Base-by-base conservation (phyloP, 2,888 invertebrate genomes). In the Macaria notata region DNA sequence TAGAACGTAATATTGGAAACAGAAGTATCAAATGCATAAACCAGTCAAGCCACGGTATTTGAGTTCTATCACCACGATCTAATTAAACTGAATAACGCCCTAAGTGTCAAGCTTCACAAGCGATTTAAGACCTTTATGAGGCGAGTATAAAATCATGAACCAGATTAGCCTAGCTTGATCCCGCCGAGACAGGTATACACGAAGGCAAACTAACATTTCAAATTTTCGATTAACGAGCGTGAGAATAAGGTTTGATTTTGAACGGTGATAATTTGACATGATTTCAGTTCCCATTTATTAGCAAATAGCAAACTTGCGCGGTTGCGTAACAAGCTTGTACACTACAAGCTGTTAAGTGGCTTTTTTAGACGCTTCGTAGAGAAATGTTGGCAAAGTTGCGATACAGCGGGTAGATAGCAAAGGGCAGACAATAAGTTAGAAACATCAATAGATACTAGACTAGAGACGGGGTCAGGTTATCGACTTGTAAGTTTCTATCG, bases 131-230 rank as follows among this genome's bases (percentile, higher is more conserved):
- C 77, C 77, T 83, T 85, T 79, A 5, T 7, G 19, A 41, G 30
- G 4, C 78, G 62, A 68, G 72, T 70, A 68, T 70, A 64, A 70
- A 75, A 71, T 76, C 79, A 78, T 78, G 78, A 79, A 79, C 78
- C 69, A 78, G 83, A 86, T 84, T 83, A 81, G 76, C 83, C 84
- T 85, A 84, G 78, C 83, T 83, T 82, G 82, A 84, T 88, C 79
- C 79, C 81, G 77, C 65, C 73, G 73, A 75, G 79, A 86, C 88
- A 89, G 87, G 88, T 88, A 88, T 80, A 81, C 74, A 75, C 63
- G 70, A 72, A 66, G 53, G 49, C 69, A 51, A 51, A 53, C 60
- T 61, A 65, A 45, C 71, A 71, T 62, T 63, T 55, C 42, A 83
- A 78, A 73, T 72, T 72, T 69, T 64, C 69, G 60, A 67, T 68